A percentile compares a stretch with the other conserved stretches of the same genome.
Conservation (phyloP, 2,797 vertebrate genomes). For the Scarus forsteni region DNA sequence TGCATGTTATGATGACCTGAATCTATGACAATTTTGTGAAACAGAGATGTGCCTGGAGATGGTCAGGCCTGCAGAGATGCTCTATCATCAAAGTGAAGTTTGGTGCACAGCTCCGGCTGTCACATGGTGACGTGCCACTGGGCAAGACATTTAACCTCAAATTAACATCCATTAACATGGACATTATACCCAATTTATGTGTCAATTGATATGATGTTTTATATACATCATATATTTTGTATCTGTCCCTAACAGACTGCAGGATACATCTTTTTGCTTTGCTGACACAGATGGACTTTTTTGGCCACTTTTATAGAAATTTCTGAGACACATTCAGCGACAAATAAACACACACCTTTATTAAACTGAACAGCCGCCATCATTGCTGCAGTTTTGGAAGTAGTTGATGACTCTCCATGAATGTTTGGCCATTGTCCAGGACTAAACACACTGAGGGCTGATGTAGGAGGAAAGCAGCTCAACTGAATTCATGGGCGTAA, state of each 20-base stretch:
- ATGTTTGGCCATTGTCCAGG: conserved; percentile 53
- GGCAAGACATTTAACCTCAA: no score
- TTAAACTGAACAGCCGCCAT: conserved; percentile 18
- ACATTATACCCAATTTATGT: no score
- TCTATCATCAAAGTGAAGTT: no score
- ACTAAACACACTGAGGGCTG: conserved; percentile 38
- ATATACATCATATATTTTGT: no score
- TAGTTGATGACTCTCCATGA: conserved; percentile 18
- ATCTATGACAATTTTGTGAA: no score
- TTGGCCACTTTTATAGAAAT: conserved; percentile 9
- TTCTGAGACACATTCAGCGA: neutral
- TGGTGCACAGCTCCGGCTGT: no score
- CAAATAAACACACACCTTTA: neutral
- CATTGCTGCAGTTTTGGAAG: conserved; percentile 10
- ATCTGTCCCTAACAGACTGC: conserved; percentile 16
- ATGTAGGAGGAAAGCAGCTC: conserved; percentile 43
- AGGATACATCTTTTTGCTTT: neutral
- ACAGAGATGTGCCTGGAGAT: no score
- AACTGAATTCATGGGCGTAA: conserved; percentile 49
- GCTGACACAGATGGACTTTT: neutral
- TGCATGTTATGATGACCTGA: no score
- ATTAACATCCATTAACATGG: no score
- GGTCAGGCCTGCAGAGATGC: no score
- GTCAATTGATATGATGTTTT: no score
- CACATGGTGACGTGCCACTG: no score